Evolutionary conservation across 2,113 vertebrate genomes (phyloP).

Genomic region (Scomber japonicus): DNA sequence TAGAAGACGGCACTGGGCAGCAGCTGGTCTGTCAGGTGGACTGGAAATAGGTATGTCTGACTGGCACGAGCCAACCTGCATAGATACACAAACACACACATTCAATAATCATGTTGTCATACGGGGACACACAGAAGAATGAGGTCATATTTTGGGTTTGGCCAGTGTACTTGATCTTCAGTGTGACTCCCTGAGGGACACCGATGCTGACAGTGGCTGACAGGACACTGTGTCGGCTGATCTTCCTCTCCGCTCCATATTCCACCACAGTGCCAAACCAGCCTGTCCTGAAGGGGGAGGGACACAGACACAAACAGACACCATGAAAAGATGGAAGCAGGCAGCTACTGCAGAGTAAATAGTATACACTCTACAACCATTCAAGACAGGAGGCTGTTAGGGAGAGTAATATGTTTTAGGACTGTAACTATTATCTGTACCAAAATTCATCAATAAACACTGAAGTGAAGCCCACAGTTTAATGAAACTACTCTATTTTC

Average conservation of each 20-base stretch:
- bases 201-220: constrained; percentile 95
- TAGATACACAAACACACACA: constrained; percentile 7
- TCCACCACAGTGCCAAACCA: constrained; percentile 97
- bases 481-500: neutral
- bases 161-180: constrained; percentile 94
- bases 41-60: constrained; percentile 97
- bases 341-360: neutral
- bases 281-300: constrained; percentile 87
- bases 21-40: constrained; percentile 96
- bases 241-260: constrained; percentile 96
- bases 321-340: neutral
- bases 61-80: constrained; percentile 93
- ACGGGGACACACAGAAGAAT: constrained; percentile 2
- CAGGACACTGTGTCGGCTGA: constrained; percentile 94
- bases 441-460: too few species aligned
- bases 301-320: neutral
- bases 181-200: constrained; percentile 95
- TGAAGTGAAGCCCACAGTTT: neutral
- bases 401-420: too few species aligned
- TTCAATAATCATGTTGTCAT: neutral
- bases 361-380: neutral
- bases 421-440: too few species aligned
- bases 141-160: constrained; percentile 30
- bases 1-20: constrained; percentile 97
- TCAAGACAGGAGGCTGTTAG: neutral